Evolutionary conservation across 2,888 invertebrate genomes (phyloP).

Genomic region (Hylaea fasciaria): DNA sequence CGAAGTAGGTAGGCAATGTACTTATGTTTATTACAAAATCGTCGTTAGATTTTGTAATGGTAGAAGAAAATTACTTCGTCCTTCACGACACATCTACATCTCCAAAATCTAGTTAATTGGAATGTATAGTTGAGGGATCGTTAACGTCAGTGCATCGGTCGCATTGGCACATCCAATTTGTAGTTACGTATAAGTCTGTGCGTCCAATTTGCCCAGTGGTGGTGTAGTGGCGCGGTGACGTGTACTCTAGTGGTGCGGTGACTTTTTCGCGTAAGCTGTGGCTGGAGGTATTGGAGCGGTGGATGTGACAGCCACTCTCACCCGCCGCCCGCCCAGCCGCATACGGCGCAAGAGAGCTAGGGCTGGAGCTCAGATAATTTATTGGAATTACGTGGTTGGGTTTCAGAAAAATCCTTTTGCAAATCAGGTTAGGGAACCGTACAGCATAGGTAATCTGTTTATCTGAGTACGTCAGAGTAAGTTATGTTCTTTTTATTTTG

Average conservation of each 20-base stretch:
- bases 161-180: slow-evolving; percentile 61
- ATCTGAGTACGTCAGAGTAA: no score
- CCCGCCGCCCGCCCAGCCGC: slow-evolving; percentile 18
- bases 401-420: not conserved
- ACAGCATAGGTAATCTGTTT: no score
- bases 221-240: slow-evolving; percentile 41
- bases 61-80: no score
- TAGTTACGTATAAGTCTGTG: slow-evolving; percentile 3
- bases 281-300: slow-evolving; percentile 40
- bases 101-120: slow-evolving; percentile 1
- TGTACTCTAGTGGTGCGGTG: slow-evolving; percentile 50
- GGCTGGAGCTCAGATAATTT: slow-evolving; percentile 48
- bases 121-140: slow-evolving; percentile 4
- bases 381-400: slow-evolving; percentile 2
- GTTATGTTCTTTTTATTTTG: no score
- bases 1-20: no score
- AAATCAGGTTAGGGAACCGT: not conserved
- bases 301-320: slow-evolving; percentile 70
- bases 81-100: no score
- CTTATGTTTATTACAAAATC: no score
- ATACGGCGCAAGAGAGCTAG: slow-evolving; percentile 39
- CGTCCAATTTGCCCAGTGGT: slow-evolving; percentile 65
- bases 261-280: slow-evolving; percentile 64
- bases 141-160: slow-evolving; percentile 11
- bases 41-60: no score